Percentiles rank a stretch among this genome's conserved stretches.
Evolutionary conservation across 2,113 vertebrate genomes (phyloP).

Genomic region (human (Homo sapiens)): DNA sequence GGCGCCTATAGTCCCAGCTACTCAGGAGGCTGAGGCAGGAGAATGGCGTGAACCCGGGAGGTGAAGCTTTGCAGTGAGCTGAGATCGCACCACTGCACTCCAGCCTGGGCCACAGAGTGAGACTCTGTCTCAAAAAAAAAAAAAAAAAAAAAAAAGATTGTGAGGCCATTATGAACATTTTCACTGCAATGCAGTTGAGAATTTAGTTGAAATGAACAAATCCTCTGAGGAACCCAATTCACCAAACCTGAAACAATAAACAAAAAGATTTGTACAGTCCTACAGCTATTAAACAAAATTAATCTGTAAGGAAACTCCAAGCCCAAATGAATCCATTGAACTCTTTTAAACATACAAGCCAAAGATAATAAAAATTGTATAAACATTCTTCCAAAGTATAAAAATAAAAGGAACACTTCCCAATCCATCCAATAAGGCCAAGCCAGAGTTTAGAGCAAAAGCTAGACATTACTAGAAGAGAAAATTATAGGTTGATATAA

Average conservation of each 20-base stretch:
- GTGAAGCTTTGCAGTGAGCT: too few species aligned
- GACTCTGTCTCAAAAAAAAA: too few species aligned
- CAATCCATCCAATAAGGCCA: background rate
- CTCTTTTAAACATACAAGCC: background rate
- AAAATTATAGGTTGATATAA: background rate
- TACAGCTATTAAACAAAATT: background rate
- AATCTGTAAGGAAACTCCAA: background rate
- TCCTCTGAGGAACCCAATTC: background rate
- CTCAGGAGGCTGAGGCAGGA: too few species aligned
- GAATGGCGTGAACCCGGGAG: too few species aligned
- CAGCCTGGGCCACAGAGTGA: too few species aligned
- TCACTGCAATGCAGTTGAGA: background rate
- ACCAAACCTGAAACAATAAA: conserved; percentile 17
- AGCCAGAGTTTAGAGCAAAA: background rate
- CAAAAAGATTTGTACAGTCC: background rate
- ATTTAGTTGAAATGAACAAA: conserved; percentile 23
- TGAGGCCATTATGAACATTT: background rate
- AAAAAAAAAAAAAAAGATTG: background rate
- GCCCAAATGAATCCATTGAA: background rate
- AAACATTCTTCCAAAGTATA: background rate
- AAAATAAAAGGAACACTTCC: background rate
- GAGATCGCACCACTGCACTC: too few species aligned
- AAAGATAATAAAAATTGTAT: background rate
- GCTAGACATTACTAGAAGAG: background rate
- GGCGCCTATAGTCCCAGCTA: too few species aligned